phyloP scores from a whole-genome alignment of 2,113 vertebrate species.

The Reinhardtius hippoglossoides region DNA sequence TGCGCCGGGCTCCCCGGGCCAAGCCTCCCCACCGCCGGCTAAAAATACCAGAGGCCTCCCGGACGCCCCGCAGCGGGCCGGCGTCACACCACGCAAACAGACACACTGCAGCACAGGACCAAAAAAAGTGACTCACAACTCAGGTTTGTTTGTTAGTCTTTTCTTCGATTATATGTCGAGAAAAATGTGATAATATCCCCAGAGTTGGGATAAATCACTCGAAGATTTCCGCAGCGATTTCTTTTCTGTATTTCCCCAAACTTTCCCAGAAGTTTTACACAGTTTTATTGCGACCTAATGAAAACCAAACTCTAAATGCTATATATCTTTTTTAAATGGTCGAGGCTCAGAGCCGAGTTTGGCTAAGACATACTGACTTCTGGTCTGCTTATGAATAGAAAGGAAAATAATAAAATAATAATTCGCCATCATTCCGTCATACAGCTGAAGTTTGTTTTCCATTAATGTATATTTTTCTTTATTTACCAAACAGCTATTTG shows the following conservation, averaged over 20 bases:
- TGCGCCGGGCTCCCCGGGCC: slow-evolving; percentile 53
- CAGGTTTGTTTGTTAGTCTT: not conserved
- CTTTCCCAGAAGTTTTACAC: not conserved
- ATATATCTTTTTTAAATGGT: not conserved
- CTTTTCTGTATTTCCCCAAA: not conserved
- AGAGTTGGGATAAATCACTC: not conserved
- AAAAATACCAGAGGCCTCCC: slow-evolving; percentile 78
- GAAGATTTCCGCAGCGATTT: not conserved
- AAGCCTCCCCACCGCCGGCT: slow-evolving; percentile 62
- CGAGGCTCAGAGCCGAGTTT: not conserved
- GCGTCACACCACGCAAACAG: slow-evolving; percentile 19
- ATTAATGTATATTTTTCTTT: no score
- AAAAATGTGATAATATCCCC: not conserved
- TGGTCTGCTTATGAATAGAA: no score
- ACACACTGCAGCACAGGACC: not conserved
- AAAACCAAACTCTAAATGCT: not conserved
- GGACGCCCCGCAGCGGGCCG: slow-evolving; percentile 52
- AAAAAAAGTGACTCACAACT: not conserved
- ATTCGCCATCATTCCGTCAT: no score
- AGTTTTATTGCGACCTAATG: not conserved
- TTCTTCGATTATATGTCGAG: not conserved
- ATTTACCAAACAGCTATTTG: no score
- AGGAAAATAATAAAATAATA: no score
- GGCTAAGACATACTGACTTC: not conserved
- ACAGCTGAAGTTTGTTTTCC: no score